These are phyloP conservation scores for Tyria jacobaeae DNA, from an alignment of 2,888 invertebrate genomes.

Conservation along the genomic window DNA sequence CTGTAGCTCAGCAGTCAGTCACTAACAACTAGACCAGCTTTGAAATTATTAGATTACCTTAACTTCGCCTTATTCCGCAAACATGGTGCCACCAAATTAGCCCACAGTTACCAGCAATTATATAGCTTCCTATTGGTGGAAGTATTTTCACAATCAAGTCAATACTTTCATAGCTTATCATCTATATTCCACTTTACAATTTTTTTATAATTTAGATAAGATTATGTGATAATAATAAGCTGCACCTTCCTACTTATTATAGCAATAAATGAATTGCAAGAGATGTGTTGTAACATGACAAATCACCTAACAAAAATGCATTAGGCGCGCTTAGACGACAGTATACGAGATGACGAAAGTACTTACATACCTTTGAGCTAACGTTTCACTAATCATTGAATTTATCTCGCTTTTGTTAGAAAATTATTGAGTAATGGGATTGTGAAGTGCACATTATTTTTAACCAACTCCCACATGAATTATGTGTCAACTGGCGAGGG, in stretches of 20 bases:
- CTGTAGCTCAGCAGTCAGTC: no score
- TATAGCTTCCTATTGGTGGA: no score
- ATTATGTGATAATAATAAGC: not conserved
- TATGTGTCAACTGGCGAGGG: no score
- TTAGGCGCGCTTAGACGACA: constrained; percentile 8
- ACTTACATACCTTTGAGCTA: constrained; percentile 18
- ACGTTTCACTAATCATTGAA: constrained; percentile 5
- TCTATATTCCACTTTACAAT: not conserved
- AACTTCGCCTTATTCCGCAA: no score
- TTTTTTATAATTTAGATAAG: no score
- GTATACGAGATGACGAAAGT: constrained; percentile 12
- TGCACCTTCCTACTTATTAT: not conserved
- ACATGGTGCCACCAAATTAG: no score
- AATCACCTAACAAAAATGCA: constrained; percentile 34
- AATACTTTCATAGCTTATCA: not conserved
- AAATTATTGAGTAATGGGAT: not conserved
- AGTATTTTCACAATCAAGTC: no score
- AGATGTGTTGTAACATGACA: constrained; percentile 18
- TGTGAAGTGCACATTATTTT: not conserved
- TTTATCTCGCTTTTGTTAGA: constrained; percentile 4
- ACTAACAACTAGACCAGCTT: no score
- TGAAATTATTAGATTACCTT: no score
- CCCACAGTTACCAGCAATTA: no score
- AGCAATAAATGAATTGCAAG: not conserved
- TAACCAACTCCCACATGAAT: no score